A percentile compares a stretch with the other conserved stretches of the same genome.
These are phyloP conservation scores for Charaxes varanes DNA, from an alignment of 1,140 invertebrate species.

Conservation along the genomic window DNA sequence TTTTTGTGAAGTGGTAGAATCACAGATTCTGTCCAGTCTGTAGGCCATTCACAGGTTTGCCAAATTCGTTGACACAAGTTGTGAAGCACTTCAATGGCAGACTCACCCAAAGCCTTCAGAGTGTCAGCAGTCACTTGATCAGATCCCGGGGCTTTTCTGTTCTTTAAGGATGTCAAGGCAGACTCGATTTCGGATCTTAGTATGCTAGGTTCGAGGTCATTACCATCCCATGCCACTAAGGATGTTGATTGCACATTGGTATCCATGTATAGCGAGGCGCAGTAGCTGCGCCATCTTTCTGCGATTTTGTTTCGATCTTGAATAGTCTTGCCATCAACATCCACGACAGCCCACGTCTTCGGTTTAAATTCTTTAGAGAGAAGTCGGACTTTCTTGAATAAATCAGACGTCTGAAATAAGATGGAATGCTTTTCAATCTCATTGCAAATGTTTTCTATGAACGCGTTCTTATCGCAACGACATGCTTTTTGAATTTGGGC, in stretches of 20 bases:
- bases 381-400: constrained; percentile 6
- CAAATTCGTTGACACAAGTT: no score
- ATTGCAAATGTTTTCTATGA: no score
- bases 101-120: neutral
- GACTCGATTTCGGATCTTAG: neutral
- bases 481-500: no score
- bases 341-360: neutral
- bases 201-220: neutral
- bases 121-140: neutral
- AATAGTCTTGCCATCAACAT: neutral
- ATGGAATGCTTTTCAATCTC: no score
- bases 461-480: no score
- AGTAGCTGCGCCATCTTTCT: neutral
- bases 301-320: neutral
- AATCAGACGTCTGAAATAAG: neutral
- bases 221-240: neutral
- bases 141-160: neutral
- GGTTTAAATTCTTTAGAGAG: neutral
- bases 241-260: neutral
- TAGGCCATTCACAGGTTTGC: no score
- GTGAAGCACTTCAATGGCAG: no score
- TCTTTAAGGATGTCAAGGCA: neutral
- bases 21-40: no score
- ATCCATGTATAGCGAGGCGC: neutral
- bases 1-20: no score